These are phyloP conservation scores for Drosophila anomelani DNA, from an alignment of 2,888 invertebrate species.

Conservation along the genomic window DNA sequence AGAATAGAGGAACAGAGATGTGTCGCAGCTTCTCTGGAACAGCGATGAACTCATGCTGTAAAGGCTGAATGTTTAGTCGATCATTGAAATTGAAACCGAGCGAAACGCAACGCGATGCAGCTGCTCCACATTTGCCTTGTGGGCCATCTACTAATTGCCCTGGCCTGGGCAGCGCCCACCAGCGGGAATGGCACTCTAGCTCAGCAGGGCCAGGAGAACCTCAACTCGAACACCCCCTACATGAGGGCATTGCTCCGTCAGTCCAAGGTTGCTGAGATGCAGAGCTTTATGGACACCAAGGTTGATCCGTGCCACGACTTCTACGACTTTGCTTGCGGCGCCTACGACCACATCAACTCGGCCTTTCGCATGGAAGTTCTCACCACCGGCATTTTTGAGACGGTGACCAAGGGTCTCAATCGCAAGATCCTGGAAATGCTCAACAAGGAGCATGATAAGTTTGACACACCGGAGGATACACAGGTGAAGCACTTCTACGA, in stretches of 20 bases:
- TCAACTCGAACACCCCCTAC: slow-evolving; percentile 4
- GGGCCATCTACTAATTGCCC: not conserved
- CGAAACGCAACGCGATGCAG: slow-evolving; percentile 15
- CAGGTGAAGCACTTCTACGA: slow-evolving; percentile 79
- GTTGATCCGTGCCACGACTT: slow-evolving; percentile 80
- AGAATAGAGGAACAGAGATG: not conserved
- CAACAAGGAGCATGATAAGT: slow-evolving; percentile 24
- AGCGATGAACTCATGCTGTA: slow-evolving; percentile 4
- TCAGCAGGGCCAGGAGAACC: not conserved
- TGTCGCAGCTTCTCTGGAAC: not conserved
- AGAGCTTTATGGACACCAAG: slow-evolving; percentile 70
- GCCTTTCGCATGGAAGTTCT: slow-evolving; percentile 53
- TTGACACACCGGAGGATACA: slow-evolving; percentile 69
- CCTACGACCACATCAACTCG: slow-evolving; percentile 70
- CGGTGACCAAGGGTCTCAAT: slow-evolving; percentile 63
- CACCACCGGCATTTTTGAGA: slow-evolving; percentile 76
- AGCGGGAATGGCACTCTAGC: not conserved
- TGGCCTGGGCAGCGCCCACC: slow-evolving; percentile 7
- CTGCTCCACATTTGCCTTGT: slow-evolving; percentile 7
- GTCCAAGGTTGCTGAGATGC: slow-evolving; percentile 74
- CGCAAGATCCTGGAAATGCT: slow-evolving; percentile 67
- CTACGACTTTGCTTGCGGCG: slow-evolving; percentile 82
- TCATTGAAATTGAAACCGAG: not conserved
- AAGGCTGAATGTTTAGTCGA: slow-evolving; percentile 8
- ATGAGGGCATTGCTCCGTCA: slow-evolving; percentile 45